These are phyloP conservation scores for Stramonita haemastoma DNA, from an alignment of 2,888 invertebrate genomes.

Conservation along the genomic window DNA sequence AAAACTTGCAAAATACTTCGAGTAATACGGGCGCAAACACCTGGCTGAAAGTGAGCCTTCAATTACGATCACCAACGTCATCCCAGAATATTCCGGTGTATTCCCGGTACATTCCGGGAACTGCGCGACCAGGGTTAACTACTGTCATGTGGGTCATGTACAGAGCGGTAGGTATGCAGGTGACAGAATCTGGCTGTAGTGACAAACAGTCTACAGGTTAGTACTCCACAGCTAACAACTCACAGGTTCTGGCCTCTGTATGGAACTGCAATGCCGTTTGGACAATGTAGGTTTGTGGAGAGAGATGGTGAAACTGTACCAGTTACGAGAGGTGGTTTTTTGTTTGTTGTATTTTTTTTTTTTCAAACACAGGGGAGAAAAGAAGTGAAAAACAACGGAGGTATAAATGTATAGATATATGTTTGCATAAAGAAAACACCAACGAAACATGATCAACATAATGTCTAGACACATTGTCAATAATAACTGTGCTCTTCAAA, in stretches of 20 bases:
- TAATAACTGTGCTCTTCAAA: neutral
- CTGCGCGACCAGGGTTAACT: too few relatives aligned
- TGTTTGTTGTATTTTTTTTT: neutral
- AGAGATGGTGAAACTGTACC: neutral
- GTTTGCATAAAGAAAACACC: constrained; percentile 8
- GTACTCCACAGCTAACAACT: constrained; percentile 10
- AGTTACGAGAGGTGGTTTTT: neutral
- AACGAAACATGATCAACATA: constrained; percentile 23
- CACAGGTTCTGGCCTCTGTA: neutral
- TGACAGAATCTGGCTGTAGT: too few relatives aligned
- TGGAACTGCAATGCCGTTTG: neutral
- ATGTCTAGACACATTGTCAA: constrained; percentile 16
- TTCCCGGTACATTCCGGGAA: too few relatives aligned
- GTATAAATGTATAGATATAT: neutral
- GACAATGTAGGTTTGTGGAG: neutral
- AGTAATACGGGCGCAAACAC: too few relatives aligned
- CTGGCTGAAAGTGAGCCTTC: too few relatives aligned
- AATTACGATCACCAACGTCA: too few relatives aligned
- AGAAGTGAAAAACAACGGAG: constrained; percentile 19
- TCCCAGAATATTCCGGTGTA: too few relatives aligned
- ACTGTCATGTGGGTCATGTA: too few relatives aligned
- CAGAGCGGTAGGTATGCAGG: too few relatives aligned
- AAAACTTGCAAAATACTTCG: too few relatives aligned
- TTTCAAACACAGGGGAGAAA: neutral
- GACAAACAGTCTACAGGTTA: neutral